Evolutionary conservation across 2,797 vertebrate genomes (phyloP), one percentile per base, ranked within the genome.

Genomic region (Sebastes ruberrimus): DNA sequence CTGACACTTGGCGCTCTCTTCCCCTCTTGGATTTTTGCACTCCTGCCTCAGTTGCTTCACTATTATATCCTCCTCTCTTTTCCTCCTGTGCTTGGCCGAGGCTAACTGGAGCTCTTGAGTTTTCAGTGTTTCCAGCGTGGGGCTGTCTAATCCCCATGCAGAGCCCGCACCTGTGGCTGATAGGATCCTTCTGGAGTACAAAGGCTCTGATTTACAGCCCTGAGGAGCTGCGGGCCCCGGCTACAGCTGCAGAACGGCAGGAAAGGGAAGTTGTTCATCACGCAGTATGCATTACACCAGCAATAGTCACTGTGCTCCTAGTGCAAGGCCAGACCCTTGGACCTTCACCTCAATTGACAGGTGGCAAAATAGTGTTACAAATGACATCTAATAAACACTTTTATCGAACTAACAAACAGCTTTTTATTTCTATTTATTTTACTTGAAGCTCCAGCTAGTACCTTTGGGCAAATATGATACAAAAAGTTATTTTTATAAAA

Each of bases 261-360:
- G 97, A 98, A 98, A 96, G 95, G 97, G 98, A 98, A 99, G 97
- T 97, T 97, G 97, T 98, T 97, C 97, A 98, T 99, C 97, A 98
- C 96, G 94, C 95, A 89, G 94, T 93, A 94, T 95, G 95, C 95
- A 95, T 83, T 97, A 96, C 96, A 97, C 96, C 96, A 97, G 96
- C 95, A 95, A 96, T 94, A 96, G 96, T 95, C 70, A 42, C 38
- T 42, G 38, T n/a, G 25, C 38, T 42, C 38, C 13, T 42, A 42
- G 38, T 42, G 38, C 38, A 42, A 42, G 38, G 38, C 38, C 38
- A 16, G 38, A 42, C 13, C 38, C 38, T 42, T 16, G 38, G 38
- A 42, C 38, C 38, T 42, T 42, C 38, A 42, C 38, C 38, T 42
- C 38, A 42, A 16, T 42, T 42, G 38, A 42, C 38, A 42, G 38